Evolutionary conservation across 2,113 vertebrate genomes (phyloP), one percentile per base, ranked within the genome.

Genomic region (Pontoporia blainvillei): DNA sequence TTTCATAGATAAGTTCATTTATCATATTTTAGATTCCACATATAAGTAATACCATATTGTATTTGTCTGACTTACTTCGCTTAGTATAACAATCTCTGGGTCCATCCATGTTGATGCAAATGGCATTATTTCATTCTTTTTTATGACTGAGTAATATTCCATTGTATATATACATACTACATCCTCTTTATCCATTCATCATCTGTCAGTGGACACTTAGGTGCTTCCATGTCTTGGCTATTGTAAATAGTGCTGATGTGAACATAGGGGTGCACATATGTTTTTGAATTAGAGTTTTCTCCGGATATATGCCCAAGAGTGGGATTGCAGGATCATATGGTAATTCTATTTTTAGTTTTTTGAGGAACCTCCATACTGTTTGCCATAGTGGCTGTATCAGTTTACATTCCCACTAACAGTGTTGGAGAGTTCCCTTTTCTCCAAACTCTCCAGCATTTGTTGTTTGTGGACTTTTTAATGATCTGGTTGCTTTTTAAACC

Each of bases 131-230:
- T 34, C 31, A 11, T 13, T 34, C 46, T n/a, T 21, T 12, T 23
- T 23, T n/a, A 11, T 49, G 31, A 1, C 46, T 52, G 31, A 46
- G 25, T 61, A 61, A 25, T 11, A 1, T 5, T 23, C 31, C 34
- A 31, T 1, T 34, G 29, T 11, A 9, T 12, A 2, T 6, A 29
- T 18, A 11, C 0, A 12, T 27, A 10, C 41, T 15, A 2, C 8
- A 44, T 31, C 1, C 8, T 31, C 44, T 46, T 11, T 10, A 44
- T 44, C 71, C 44, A 2, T 31, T 13, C 18, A 46, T n/a, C 31
- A 46, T n/a, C 31, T 8, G 34, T 34, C 3, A 6, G 1, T 2
- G 49, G 49, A 13, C 46, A 1, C 34, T 8, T 21, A 4, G 49
- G 62, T 49, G 11, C 34, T 8, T 8, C 49, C 49, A 21, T 20